Percentiles rank a stretch among this genome's conserved stretches.
These are phyloP conservation scores for Sebastes ruberrimus DNA, from an alignment of 2,797 vertebrate genomes.

Conservation along the genomic window DNA sequence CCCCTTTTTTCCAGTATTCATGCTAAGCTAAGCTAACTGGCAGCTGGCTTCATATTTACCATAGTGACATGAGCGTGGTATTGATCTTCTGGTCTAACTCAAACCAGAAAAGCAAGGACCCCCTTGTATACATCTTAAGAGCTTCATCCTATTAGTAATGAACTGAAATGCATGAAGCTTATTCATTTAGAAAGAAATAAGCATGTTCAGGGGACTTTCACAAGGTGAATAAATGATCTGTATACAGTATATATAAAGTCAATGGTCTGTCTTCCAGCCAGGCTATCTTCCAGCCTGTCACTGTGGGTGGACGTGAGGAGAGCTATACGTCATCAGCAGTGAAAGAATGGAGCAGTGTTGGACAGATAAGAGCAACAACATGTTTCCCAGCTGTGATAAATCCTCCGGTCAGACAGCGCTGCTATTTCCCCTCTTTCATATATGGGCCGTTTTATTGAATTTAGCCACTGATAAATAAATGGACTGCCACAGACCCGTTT, in stretches of 20 bases:
- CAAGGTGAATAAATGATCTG: not conserved
- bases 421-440: slow-evolving; percentile 93
- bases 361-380: slow-evolving; percentile 91
- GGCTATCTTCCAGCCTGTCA: slow-evolving; percentile 11
- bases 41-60: not conserved
- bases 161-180: not conserved
- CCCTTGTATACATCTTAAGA: not conserved
- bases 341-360: slow-evolving; percentile 87
- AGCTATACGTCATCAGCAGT: slow-evolving; percentile 86
- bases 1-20: not conserved
- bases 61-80: not conserved
- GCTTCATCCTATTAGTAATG: not conserved
- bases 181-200: not conserved
- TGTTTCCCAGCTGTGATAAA: slow-evolving; percentile 90
- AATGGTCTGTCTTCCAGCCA: not conserved
- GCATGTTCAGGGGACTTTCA: not conserved
- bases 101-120: not conserved
- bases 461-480: slow-evolving; percentile 93
- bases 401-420: slow-evolving; percentile 82
- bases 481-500: slow-evolving; percentile 88
- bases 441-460: slow-evolving; percentile 92
- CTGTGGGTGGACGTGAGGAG: slow-evolving; percentile 69
- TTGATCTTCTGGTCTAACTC: not conserved
- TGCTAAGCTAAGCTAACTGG: not conserved
- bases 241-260: slow-evolving; percentile 10